phyloP scores from a whole-genome alignment of 2,888 invertebrate genomes.

The Strigamia maritima region DNA sequence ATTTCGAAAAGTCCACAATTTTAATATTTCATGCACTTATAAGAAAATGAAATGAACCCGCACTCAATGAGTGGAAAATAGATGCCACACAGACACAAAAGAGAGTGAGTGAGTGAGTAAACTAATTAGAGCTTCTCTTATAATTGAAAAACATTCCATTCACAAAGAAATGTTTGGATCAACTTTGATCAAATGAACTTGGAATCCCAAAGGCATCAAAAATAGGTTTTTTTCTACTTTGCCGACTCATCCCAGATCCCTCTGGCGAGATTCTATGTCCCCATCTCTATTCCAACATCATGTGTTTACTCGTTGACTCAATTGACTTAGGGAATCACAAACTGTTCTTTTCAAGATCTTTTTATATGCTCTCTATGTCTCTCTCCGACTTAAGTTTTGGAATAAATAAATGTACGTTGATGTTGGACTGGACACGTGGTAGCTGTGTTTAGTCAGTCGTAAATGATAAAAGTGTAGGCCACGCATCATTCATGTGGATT shows the following conservation, averaged over 20 bases:
- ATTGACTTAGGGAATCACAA: not conserved
- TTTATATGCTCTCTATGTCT: not conserved
- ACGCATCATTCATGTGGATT: not conserved
- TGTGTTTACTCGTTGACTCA: slow-evolving; percentile 15
- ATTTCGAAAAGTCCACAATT: too few relatives aligned
- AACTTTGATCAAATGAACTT: slow-evolving; percentile 5
- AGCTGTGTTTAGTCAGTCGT: not conserved
- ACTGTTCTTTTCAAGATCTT: not conserved
- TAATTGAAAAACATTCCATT: not conserved
- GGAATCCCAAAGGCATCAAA: not conserved
- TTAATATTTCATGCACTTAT: not conserved
- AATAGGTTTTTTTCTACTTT: not conserved
- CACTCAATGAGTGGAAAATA: not conserved
- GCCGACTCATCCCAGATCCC: not conserved
- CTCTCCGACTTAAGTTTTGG: not conserved
- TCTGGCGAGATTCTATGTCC: not conserved
- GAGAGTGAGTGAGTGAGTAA: not conserved
- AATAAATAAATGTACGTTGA: too few relatives aligned
- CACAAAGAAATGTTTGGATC: not conserved
- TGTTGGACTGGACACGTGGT: not conserved
- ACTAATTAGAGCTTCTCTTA: not conserved
- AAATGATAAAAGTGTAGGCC: not conserved
- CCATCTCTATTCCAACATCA: slow-evolving; percentile 1
- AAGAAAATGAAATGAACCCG: not conserved
- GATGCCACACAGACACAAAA: not conserved